Conservation (phyloP, 2,797 vertebrate species). For the Austrolebias charrua region DNA sequence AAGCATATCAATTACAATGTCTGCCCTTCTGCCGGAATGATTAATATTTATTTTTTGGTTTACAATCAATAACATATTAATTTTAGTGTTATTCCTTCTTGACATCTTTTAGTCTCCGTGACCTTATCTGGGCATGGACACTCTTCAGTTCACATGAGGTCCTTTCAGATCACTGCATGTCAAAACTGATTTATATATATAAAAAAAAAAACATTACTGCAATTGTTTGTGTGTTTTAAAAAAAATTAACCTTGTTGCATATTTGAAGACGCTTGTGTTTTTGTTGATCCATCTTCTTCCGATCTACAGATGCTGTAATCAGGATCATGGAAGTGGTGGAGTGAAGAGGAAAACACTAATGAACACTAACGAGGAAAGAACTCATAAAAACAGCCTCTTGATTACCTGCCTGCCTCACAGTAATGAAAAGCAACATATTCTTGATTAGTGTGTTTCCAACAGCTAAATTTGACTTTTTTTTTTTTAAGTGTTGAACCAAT, state of each 20-base stretch:
- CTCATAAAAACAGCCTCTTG: constrained; percentile 59
- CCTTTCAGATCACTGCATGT: too few species aligned
- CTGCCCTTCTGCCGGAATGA: too few species aligned
- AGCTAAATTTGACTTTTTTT: constrained; percentile 39
- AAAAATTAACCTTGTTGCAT: constrained; percentile 8
- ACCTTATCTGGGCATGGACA: too few species aligned
- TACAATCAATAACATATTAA: too few species aligned
- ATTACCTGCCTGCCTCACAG: constrained; percentile 60
- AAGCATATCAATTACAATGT: too few species aligned
- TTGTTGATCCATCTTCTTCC: constrained; percentile 40
- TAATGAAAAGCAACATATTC: constrained; percentile 51
- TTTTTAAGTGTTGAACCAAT: not conserved
- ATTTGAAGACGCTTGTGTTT: constrained; percentile 23
- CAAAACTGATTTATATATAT: not conserved
- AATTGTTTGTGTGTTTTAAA: too few species aligned
- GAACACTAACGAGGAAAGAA: constrained; percentile 60
- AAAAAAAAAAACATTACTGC: not conserved
- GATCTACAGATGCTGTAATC: constrained; percentile 42
- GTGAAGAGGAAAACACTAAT: constrained; percentile 56
- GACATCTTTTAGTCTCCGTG: too few species aligned
- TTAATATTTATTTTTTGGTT: too few species aligned
- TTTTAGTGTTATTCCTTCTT: too few species aligned
- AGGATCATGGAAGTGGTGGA: constrained; percentile 51
- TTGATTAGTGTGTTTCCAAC: constrained; percentile 58
- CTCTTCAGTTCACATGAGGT: too few species aligned